Conservation (phyloP, 92 coral and sea anemone genomes). For the Desmophyllum pertusum region DNA sequence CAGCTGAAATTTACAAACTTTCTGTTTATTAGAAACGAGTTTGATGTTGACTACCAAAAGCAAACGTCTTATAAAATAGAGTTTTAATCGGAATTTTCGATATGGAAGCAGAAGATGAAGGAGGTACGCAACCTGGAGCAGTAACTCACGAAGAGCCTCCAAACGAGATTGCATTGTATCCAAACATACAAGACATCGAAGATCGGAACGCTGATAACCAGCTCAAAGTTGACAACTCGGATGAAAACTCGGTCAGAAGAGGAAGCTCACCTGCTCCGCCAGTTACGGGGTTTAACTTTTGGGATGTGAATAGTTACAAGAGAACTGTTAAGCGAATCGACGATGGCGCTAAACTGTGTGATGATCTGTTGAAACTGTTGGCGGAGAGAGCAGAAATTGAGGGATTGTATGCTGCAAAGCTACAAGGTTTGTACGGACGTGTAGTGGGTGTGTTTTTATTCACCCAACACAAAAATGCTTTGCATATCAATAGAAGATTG, state of each 20-base stretch:
- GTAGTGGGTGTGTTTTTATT: not conserved
- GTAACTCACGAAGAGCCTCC: not conserved
- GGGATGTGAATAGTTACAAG: constrained; percentile 85
- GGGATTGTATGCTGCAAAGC: constrained; percentile 66
- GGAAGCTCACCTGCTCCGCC: constrained; percentile 7
- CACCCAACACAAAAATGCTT: not conserved
- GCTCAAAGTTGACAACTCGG: constrained; percentile 2
- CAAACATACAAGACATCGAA: constrained; percentile 23
- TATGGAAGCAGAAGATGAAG: constrained; percentile 23
- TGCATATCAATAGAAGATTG: not conserved
- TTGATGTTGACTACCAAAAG: constrained; percentile 6
- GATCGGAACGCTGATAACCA: constrained; percentile 17
- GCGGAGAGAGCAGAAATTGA: constrained; percentile 91
- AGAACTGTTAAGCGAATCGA: constrained; percentile 86
- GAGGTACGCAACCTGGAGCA: not conserved
- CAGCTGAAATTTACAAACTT: not conserved
- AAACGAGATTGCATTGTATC: not conserved
- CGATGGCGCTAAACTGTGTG: constrained; percentile 89
- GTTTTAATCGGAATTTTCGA: not conserved
- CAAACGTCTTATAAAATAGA: not conserved
- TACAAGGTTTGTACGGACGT: constrained; percentile 61
- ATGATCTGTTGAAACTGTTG: constrained; percentile 83
- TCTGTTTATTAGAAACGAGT: constrained; percentile 30
- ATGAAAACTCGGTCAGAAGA: constrained; percentile 4
- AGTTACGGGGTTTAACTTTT: constrained; percentile 63